Evolutionary conservation across 2,888 invertebrate species (phyloP).

Genomic region (Ophraella communa): DNA sequence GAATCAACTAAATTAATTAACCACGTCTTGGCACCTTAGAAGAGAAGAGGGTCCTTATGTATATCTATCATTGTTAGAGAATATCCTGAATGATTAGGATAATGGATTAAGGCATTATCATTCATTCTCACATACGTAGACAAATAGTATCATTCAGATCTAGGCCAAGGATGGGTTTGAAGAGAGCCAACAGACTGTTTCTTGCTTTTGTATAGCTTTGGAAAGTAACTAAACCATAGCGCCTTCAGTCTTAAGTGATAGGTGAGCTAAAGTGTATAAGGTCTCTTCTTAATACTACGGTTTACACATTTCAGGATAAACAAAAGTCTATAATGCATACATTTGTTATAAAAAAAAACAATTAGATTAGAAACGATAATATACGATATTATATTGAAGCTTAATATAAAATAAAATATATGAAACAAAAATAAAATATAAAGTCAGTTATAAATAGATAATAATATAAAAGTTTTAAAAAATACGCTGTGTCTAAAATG

Average conservation of each 20-base stretch:
- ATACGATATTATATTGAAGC: no score
- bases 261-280: not conserved
- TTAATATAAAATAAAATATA: no score
- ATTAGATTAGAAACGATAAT: no score
- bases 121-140: constrained; percentile 41
- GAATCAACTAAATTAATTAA: constrained; percentile 21
- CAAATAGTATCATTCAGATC: constrained; percentile 45
- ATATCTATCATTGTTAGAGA: constrained; percentile 22
- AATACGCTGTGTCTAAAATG: no score
- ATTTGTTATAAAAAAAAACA: no score
- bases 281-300: not conserved
- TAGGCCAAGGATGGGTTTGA: constrained; percentile 16
- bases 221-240: constrained; percentile 36
- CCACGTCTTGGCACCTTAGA: constrained; percentile 15
- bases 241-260: not conserved
- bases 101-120: constrained; percentile 47
- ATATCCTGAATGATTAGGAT: constrained; percentile 46
- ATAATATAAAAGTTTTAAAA: no score
- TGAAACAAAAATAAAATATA: no score
- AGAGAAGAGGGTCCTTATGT: constrained; percentile 16
- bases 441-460: no score
- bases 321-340: no score
- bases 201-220: constrained; percentile 16
- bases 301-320: no score
- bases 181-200: constrained; percentile 24